A percentile compares a stretch with the other conserved stretches of the same genome.
phyloP scores from a whole-genome alignment of 1,140 invertebrate genomes.

The Drosophila chauvacae region DNA sequence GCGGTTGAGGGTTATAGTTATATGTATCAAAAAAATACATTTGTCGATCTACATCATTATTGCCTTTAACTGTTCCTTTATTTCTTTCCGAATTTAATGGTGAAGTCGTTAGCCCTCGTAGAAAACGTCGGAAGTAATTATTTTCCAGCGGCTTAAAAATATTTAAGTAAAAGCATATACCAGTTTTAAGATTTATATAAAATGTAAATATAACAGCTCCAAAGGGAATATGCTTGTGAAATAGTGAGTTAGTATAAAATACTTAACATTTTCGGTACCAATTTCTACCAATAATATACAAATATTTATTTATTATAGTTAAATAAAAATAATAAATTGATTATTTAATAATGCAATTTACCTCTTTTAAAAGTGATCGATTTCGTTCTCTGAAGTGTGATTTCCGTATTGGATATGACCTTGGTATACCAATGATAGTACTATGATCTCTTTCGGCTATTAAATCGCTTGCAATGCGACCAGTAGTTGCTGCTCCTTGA shows the following conservation, averaged over 20 bases:
- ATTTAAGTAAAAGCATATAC: background rate
- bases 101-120: conserved; percentile 26
- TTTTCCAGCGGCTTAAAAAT: conserved; percentile 44
- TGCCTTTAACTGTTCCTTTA: conserved; percentile 10
- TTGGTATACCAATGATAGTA: conserved; percentile 53
- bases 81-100: conserved; percentile 1
- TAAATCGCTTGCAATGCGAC: conserved; percentile 16
- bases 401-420: conserved; percentile 62
- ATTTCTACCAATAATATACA: background rate
- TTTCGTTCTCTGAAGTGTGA: conserved; percentile 79
- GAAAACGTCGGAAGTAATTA: conserved; percentile 48
- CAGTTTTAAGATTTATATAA: background rate
- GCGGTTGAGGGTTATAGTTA: conserved; percentile 1
- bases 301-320: background rate
- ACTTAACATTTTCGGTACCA: background rate
- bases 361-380: conserved; percentile 70
- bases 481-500: conserved; percentile 12
- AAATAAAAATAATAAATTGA: conserved; percentile 3
- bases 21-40: conserved; percentile 8
- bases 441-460: conserved; percentile 26
- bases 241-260: background rate
- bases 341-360: conserved; percentile 21
- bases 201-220: background rate
- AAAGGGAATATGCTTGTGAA: background rate
- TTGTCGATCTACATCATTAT: conserved; percentile 10